Evolutionary conservation across 2,797 vertebrate genomes (phyloP), one percentile per base, ranked within the genome.

Genomic region (Dendrocincla fuliginosa): DNA sequence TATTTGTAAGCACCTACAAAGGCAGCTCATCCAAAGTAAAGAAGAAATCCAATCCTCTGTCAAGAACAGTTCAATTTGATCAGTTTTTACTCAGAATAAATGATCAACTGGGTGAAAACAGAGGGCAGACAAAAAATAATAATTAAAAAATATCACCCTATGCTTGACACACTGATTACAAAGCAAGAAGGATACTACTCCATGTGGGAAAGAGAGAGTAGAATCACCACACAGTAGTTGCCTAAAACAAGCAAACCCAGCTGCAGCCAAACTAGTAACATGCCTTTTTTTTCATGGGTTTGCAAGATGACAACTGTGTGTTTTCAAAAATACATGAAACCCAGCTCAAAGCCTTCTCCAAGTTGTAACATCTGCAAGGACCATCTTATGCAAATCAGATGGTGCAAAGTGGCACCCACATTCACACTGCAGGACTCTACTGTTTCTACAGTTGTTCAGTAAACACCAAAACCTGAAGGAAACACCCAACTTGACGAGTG

Each of bases 201-300:
- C 42, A 59, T 0, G 5, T 50, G 50, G 24, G 53, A 61, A 35
- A 90, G n/a, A 60, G 3, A 64, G 0, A 0, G 42, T 0, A 61
- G 27, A 56, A 39, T 24, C 49, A 68, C 6, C 22, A 56, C 24
- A 55, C 25, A 6, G 41, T 3, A 90, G n/a, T 35, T 83, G 64
- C 64, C 22, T 25, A 74, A 39, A 60, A 39, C 19, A 63, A 55
- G 64, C 52, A 77, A 39, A 9, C 32, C 44, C 35, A 56, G 42
- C 17, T 74, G 52, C 56, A 83, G 52, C 35, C 67, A 56, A 88
- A 80, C 27, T 11, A 37, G 20, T 3, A 73, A 42, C 3, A 37
- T 13, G 9, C 3, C n/a, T 59, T 59, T 57, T 16, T 53, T 27
- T n/a, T 18, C 53, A 63, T 0, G 4, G 4, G 13, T 74, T 57